Conservation (phyloP, 2,113 vertebrate species). For the Microtus oregoni region DNA sequence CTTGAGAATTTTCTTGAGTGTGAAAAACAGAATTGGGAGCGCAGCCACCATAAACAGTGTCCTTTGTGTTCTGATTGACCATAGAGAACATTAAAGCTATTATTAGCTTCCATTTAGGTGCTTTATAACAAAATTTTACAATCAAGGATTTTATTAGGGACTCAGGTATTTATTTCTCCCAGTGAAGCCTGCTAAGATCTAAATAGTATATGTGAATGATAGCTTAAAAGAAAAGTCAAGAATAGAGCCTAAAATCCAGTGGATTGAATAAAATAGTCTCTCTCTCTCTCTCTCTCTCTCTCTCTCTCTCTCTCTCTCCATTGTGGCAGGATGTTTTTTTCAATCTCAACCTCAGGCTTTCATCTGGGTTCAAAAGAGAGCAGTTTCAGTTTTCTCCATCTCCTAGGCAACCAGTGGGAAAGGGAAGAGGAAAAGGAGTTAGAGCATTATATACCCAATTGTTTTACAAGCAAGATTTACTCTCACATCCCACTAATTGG, state of each 20-base stretch:
- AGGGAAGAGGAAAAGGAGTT: not conserved
- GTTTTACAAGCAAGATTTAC: constrained; percentile 21
- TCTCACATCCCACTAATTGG: not conserved
- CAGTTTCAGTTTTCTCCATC: constrained; percentile 1
- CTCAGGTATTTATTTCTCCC: constrained; percentile 22
- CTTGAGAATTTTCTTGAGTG: constrained; percentile 17
- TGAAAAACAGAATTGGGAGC: constrained; percentile 26
- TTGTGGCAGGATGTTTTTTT: not conserved
- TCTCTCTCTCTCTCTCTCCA: not conserved
- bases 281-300: not conserved
- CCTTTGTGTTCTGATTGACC: not conserved
- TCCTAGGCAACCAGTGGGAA: not conserved
- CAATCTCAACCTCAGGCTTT: not conserved
- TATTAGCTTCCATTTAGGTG: not conserved
- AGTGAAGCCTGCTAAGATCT: constrained; percentile 37
- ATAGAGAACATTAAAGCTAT: constrained; percentile 7
- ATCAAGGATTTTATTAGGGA: constrained; percentile 43
- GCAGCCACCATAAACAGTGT: not conserved
- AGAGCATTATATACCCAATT: not conserved
- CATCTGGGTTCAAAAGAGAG: not conserved
- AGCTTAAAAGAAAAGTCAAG: not conserved
- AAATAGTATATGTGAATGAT: not conserved
- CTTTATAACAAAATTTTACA: constrained; percentile 33
- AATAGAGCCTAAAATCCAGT: constrained; percentile 4
- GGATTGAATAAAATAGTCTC: not conserved